These are phyloP conservation scores for Mya arenaria DNA, from an alignment of 1,140 invertebrate species.

Conservation along the genomic window DNA sequence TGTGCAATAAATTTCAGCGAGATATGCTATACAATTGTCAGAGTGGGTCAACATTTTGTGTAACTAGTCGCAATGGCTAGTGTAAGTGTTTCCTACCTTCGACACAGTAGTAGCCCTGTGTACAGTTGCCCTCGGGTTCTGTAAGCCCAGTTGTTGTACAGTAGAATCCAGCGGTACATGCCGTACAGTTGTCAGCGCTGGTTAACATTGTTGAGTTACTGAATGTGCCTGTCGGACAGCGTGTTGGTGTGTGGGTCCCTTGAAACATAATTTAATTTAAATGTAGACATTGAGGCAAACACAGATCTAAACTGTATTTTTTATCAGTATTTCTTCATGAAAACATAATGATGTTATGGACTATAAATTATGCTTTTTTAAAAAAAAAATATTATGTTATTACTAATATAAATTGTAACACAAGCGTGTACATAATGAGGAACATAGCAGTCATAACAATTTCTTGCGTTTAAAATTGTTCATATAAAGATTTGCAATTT, in stretches of 20 bases:
- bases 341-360: no score
- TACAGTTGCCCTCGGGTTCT: conserved; percentile 71
- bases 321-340: no score
- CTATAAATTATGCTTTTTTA: no score
- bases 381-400: neutral
- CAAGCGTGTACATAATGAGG: neutral
- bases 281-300: no score
- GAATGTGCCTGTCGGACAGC: conserved; percentile 76
- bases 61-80: no score
- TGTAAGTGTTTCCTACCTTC: conserved; percentile 71
- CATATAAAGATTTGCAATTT: neutral
- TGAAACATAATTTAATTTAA: no score
- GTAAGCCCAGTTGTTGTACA: conserved; percentile 75
- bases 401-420: neutral
- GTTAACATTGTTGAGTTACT: conserved; percentile 73
- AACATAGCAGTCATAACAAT: no score
- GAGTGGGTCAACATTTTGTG: no score
- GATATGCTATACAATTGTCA: no score
- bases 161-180: conserved; percentile 76
- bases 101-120: conserved; percentile 78
- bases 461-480: no score
- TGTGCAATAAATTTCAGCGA: no score
- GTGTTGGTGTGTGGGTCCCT: conserved; percentile 75
- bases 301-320: no score
- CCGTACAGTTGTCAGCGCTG: conserved; percentile 66